Evolutionary conservation across 2,888 invertebrate species (phyloP), one percentile per base, ranked within the genome.

Genomic region (Torymus texanus): DNA sequence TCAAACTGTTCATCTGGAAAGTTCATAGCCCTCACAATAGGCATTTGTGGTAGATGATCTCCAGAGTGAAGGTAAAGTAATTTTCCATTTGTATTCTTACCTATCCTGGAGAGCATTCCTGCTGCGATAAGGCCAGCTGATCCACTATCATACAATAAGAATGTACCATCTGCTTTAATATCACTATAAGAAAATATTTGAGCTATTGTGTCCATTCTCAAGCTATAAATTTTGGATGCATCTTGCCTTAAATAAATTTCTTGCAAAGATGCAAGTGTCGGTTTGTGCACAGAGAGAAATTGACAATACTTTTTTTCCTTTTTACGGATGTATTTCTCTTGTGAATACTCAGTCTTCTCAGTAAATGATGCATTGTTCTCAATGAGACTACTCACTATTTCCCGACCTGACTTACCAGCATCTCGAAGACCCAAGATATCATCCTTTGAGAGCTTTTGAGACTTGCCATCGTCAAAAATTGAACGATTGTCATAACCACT

Each of bases 261-360:
- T 21, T 95, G 92, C 63, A 99, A 90, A n/a, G 96, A 91, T 65
- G 97, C 92, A 78, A 98, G 92, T 56, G 94, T 96, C 0, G 98
- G 98, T 87, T 93, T 94, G 5, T 95, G 91, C 67, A 98, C 92
- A 83, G 94, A 94, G 16, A 97, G 91, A 87, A 94, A 95, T 86
- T 96, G 96, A 87, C 94, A 95, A 91, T 98, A 98, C 91, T 98
- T 98, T 85, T 95, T 95, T 86, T 97, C 96, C 90, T 99, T 99
- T 89, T 98, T 98, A 85, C 95, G 95, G 62, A 98, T 92, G 90
- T 98, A 99, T 89, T 98, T 98, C 85, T 97, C 96, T 90, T 98
- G 96, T 0, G 96, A 95, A 90, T 95, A 98, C 86, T 96, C 97
- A 0, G 98, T 98, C 92, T 98, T 98, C 76, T 93, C 92, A 56